Evolutionary conservation across 2,113 vertebrate genomes (phyloP), one percentile per base, ranked within the genome.

Genomic region (Ciconia boyciana): DNA sequence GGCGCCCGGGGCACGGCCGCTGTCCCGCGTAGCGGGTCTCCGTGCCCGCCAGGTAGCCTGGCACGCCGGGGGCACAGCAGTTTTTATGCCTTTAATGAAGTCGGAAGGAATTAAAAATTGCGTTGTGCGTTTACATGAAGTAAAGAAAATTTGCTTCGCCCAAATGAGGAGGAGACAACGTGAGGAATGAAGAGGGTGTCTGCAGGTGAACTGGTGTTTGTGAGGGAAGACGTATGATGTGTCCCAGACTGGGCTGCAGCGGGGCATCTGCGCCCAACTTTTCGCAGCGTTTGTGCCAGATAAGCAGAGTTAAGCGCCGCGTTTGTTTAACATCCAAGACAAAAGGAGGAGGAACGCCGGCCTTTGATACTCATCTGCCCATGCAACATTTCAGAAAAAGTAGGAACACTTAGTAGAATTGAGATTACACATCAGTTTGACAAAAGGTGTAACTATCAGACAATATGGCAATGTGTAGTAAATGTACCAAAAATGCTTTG

Each of bases 191-290:
- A 22, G 41, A 1, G 1, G 7, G 6, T 36, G 16, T 48, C 11
- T 6, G 51, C 31, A 2, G 29, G 3, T 16, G 39, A 17, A 3
- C 8, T 5, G 9, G 6, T 49, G 24, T 13, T 24, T 2, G 3
- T 7, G 52, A 29, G 21, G 32, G 18, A 10, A 8, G 11, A 2
- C 2, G 7, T 1, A 1, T 5, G 17, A 0, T 10, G 49, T 5
- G 60, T 36, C 46, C 74, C 44, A 15, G 17, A 10, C 13, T 1
- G 39, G 49, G 11, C 36, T 58, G 41, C 29, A 7, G 17, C 0
- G 0, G 2, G 13, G 11, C 15, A 14, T 19, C 24, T 3, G 9
- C 1, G 0, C 19, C 6, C 61, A 54, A 1, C 11, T 13, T 34
- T 24, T 10, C 20, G 52, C 48, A 49, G 29, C 6, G 0, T 17